These are phyloP conservation scores for Scolopax rusticola DNA, from an alignment of 2,797 vertebrate species.

Conservation along the genomic window DNA sequence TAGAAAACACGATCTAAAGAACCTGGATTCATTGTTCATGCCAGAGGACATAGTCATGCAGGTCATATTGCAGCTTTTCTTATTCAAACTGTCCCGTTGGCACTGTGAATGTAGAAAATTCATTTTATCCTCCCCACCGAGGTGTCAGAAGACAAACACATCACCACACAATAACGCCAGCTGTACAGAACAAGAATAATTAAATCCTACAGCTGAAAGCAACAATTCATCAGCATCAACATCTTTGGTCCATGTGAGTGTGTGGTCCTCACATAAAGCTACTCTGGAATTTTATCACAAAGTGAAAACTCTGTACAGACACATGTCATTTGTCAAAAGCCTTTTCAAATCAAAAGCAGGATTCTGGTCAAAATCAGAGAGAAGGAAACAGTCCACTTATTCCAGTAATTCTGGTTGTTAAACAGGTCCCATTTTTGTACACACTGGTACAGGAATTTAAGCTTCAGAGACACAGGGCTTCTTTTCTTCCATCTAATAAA, in stretches of 20 bases:
- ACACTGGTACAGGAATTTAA: not conserved
- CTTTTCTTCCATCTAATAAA: not conserved
- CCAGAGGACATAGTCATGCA: not conserved
- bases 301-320: conserved; percentile 19
- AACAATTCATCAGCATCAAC: conserved; percentile 44
- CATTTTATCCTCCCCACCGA: not conserved
- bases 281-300: conserved; percentile 8
- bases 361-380: not conserved
- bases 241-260: not conserved
- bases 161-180: conserved; percentile 20
- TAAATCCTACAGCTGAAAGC: conserved; percentile 62
- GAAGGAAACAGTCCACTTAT: not conserved
- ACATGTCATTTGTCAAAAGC: not conserved
- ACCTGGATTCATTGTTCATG: not conserved
- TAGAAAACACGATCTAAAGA: conserved; percentile 22
- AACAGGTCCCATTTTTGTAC: not conserved
- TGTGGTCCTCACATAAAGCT: not conserved
- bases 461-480: not conserved
- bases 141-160: conserved; percentile 47
- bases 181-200: conserved; percentile 42
- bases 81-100: conserved; percentile 26
- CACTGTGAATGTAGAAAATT: not conserved
- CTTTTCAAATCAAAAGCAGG: conserved; percentile 5
- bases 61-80: conserved; percentile 3
- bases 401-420: not conserved